Conservation (phyloP, 2,888 invertebrate genomes). For the Lymantria monacha region DNA sequence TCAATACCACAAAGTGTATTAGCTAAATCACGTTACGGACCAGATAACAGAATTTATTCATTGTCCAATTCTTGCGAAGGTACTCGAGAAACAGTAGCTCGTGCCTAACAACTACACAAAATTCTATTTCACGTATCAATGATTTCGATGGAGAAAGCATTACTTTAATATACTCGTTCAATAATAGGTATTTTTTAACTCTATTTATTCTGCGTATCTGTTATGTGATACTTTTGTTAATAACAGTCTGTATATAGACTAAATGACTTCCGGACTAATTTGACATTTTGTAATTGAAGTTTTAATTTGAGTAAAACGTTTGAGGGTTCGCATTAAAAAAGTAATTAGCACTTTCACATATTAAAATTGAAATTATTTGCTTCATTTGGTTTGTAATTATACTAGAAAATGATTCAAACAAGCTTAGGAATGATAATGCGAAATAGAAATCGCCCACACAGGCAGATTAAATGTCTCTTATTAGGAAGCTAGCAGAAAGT, state of each 20-base stretch:
- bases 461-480: no score
- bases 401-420: no score
- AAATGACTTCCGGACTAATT: no score
- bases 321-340: no score
- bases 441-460: no score
- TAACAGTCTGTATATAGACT: background rate
- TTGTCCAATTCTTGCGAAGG: constrained; percentile 24
- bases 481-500: no score
- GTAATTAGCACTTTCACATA: no score
- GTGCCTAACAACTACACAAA: constrained; percentile 17
- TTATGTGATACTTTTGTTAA: background rate
- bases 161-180: constrained; percentile 23
- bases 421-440: no score
- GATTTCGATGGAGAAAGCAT: constrained; percentile 63
- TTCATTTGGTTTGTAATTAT: no score
- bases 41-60: constrained; percentile 16
- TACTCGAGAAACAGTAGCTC: constrained; percentile 1
- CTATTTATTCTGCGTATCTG: constrained; percentile 24
- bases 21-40: constrained; percentile 37
- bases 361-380: no score
- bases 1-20: constrained; percentile 21
- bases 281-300: no score
- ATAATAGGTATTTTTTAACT: constrained; percentile 31
- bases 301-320: no score
- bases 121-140: constrained; percentile 69